phyloP scores from a whole-genome alignment of 2,113 vertebrate genomes.

The Nibea coibor region DNA sequence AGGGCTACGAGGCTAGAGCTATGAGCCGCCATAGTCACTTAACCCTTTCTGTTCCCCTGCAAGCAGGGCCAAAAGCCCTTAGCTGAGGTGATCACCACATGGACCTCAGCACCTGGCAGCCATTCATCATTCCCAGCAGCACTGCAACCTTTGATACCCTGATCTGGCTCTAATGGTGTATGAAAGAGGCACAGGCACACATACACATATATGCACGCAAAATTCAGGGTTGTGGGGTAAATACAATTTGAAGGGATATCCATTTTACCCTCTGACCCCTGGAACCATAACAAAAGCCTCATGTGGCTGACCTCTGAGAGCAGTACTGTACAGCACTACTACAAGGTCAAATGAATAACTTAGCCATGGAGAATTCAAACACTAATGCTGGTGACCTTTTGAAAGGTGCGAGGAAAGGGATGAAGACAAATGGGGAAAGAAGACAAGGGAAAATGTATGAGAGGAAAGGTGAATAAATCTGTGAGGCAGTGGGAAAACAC shows the following conservation, averaged over 20 bases:
- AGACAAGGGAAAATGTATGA: not conserved
- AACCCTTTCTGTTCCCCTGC: constrained; percentile 62
- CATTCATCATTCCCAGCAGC: constrained; percentile 74
- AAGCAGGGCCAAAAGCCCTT: constrained; percentile 43
- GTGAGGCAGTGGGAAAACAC: constrained; percentile 25
- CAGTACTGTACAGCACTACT: constrained; percentile 52
- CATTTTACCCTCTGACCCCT: constrained; percentile 62
- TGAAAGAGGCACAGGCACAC: constrained; percentile 19
- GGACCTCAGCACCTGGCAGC: constrained; percentile 69
- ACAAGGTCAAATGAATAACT: constrained; percentile 66
- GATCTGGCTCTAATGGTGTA: constrained; percentile 49
- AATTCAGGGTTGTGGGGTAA: constrained; percentile 34
- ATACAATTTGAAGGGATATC: constrained; percentile 66
- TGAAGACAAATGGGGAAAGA: constrained; percentile 34
- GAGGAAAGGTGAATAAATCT: constrained; percentile 36
- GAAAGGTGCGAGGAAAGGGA: constrained; percentile 11
- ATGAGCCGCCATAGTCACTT: constrained; percentile 56
- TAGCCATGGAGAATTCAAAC: constrained; percentile 57
- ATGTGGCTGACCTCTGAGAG: constrained; percentile 59
- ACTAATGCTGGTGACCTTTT: constrained; percentile 55
- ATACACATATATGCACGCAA: constrained; percentile 47
- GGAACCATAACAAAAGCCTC: constrained; percentile 65
- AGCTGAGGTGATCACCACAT: constrained; percentile 63
- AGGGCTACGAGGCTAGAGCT: constrained; percentile 27
- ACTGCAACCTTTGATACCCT: constrained; percentile 61